phyloP scores from a whole-genome alignment of 2,113 vertebrate species.

The Chloropsis cyanopogon region DNA sequence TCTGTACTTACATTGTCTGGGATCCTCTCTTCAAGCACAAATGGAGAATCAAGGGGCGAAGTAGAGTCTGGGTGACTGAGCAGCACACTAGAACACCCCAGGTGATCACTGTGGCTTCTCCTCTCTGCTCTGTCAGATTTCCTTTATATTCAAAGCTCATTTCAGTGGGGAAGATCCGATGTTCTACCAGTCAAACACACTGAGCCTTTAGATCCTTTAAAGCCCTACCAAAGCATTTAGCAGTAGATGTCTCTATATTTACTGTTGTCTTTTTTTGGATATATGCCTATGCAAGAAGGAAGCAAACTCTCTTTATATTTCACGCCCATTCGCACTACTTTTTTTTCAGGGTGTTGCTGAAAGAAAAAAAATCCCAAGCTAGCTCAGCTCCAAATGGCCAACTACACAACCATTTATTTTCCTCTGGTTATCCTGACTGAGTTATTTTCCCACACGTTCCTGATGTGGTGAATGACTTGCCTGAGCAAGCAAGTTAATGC shows the following conservation, averaged over 20 bases:
- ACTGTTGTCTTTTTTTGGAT: neutral
- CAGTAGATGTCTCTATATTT: constrained; percentile 13
- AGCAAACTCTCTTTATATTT: neutral
- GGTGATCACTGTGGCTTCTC: constrained; percentile 1
- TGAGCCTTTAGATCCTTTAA: constrained; percentile 13
- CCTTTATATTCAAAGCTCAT: neutral
- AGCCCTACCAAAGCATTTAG: neutral
- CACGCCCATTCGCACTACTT: neutral
- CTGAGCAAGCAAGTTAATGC: constrained; percentile 66
- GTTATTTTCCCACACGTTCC: constrained; percentile 69
- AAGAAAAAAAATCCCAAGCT: constrained; percentile 30
- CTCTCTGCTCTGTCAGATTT: constrained; percentile 25
- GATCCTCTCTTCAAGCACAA: constrained; percentile 25
- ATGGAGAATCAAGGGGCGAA: neutral
- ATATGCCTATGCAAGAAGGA: neutral
- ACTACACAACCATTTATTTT: constrained; percentile 6
- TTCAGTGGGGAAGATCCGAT: neutral
- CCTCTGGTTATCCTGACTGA: neutral
- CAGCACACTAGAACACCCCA: neutral
- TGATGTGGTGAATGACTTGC: constrained; percentile 54
- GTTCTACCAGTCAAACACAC: constrained; percentile 18
- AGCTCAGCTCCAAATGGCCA: constrained; percentile 46
- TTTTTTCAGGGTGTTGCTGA: constrained; percentile 29
- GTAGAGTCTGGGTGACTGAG: neutral
- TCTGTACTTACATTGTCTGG: constrained; percentile 54